These are phyloP conservation scores for Phyto melanocephala DNA, from an alignment of 2,888 invertebrate species.

Conservation along the genomic window DNA sequence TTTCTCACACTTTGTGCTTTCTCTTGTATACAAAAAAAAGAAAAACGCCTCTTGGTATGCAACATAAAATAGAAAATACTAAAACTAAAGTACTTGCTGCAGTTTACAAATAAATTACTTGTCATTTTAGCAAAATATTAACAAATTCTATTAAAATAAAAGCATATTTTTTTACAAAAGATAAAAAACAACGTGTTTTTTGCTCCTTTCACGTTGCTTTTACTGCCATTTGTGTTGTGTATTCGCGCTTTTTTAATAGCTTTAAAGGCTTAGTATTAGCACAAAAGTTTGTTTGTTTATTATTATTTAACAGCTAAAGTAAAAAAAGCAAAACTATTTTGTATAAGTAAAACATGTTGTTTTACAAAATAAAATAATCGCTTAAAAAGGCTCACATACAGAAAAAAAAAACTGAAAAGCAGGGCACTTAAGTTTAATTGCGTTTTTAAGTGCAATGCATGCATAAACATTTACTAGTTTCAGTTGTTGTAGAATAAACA, in stretches of 20 bases:
- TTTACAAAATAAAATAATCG: constrained; percentile 38
- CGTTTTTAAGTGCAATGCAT: constrained; percentile 44
- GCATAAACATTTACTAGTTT: constrained; percentile 31
- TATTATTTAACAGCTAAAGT: constrained; percentile 6
- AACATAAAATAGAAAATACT: background rate
- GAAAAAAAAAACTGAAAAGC: constrained; percentile 6
- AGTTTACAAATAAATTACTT: constrained; percentile 39
- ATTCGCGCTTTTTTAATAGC: constrained; percentile 48
- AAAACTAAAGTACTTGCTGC: background rate
- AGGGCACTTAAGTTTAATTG: constrained; percentile 60
- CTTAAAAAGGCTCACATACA: background rate
- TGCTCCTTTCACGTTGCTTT: background rate
- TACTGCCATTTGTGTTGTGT: constrained; percentile 5
- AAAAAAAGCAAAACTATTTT: background rate
- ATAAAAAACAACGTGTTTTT: background rate
- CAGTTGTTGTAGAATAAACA: constrained; percentile 1
- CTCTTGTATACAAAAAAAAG: too few species aligned
- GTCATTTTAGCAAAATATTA: constrained; percentile 51
- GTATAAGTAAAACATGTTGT: constrained; percentile 18
- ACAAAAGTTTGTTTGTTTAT: constrained; percentile 35
- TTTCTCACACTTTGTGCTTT: background rate
- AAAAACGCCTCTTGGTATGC: background rate
- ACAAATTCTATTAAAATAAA: constrained; percentile 41
- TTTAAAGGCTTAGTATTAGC: constrained; percentile 59
- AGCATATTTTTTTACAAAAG: constrained; percentile 9